phyloP scores from a whole-genome alignment of 1,140 invertebrate genomes.

The Cotesia glomerata region DNA sequence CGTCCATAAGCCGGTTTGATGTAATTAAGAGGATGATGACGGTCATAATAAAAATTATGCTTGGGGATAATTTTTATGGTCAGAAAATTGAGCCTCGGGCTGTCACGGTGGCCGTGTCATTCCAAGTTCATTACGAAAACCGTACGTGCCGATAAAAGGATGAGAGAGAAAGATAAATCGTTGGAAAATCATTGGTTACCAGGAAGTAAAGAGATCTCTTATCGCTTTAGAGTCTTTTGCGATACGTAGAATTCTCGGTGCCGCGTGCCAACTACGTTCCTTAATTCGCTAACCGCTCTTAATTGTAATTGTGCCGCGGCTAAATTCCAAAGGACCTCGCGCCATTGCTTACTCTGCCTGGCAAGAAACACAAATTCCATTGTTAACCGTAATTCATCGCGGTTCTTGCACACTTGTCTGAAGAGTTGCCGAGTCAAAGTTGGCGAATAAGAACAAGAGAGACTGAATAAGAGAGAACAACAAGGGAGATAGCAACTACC shows the following conservation, averaged over 20 bases:
- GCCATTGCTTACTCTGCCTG: constrained; percentile 33
- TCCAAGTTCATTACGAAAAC: not conserved
- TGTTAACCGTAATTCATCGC: constrained; percentile 60
- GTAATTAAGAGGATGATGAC: no score
- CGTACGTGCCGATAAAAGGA: not conserved
- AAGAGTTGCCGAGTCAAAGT: constrained; percentile 20
- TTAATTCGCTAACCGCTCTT: constrained; percentile 63
- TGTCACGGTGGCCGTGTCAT: not conserved
- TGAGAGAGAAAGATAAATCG: not conserved
- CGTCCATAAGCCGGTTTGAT: no score
- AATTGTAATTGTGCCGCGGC: constrained; percentile 62
- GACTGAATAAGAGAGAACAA: not conserved
- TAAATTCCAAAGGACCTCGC: constrained; percentile 55
- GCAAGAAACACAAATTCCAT: constrained; percentile 60
- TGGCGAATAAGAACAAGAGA: constrained; percentile 1
- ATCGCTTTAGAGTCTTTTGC: constrained; percentile 39
- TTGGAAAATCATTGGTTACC: constrained; percentile 21
- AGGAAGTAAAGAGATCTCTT: constrained; percentile 40
- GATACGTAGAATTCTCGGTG: constrained; percentile 48
- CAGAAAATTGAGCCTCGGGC: not conserved
- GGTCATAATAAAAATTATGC: not conserved
- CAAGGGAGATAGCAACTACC: not conserved
- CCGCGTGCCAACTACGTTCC: constrained; percentile 52
- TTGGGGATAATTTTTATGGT: not conserved
- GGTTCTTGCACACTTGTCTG: constrained; percentile 44